These are phyloP conservation scores for Sebastes nivosus DNA, from an alignment of 2,797 vertebrate genomes.

Conservation along the genomic window DNA sequence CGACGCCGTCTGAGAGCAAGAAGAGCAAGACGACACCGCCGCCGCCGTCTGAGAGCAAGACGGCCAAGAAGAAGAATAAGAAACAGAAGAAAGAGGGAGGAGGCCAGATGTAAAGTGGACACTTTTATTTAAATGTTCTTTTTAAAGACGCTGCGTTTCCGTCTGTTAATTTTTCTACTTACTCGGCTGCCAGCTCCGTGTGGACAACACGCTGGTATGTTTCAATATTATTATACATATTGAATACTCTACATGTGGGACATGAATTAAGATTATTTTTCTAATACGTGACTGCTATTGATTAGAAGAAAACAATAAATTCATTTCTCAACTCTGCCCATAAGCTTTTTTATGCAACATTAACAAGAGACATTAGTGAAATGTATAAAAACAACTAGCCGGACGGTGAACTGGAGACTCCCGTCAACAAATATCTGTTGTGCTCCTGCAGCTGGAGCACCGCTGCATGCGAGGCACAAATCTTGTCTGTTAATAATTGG, in stretches of 20 bases:
- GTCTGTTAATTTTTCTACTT: neutral
- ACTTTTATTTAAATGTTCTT: slow-evolving; percentile 39
- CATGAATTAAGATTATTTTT: slow-evolving; percentile 41
- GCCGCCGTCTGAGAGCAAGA: slow-evolving; percentile 33
- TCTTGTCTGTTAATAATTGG: too few species aligned
- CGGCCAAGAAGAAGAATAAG: slow-evolving; percentile 42
- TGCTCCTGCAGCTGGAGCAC: too few species aligned
- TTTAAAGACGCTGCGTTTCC: slow-evolving; percentile 6
- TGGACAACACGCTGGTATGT: neutral
- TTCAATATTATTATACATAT: neutral
- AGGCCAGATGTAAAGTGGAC: slow-evolving; percentile 30
- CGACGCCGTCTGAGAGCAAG: slow-evolving; percentile 68
- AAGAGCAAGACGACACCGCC: slow-evolving; percentile 66
- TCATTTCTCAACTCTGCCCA: neutral
- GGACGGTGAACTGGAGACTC: too few species aligned
- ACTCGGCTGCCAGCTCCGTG: neutral
- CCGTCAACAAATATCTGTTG: too few species aligned
- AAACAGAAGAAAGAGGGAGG: slow-evolving; percentile 70
- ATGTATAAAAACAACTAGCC: neutral
- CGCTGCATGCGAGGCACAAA: too few species aligned
- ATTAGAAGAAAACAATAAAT: slow-evolving; percentile 44
- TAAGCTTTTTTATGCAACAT: neutral
- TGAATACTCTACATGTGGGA: neutral
- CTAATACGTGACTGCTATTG: slow-evolving; percentile 11
- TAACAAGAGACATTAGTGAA: neutral